Evolutionary conservation across 2,888 invertebrate genomes (phyloP).

Genomic region (Fabriciana adippe): DNA sequence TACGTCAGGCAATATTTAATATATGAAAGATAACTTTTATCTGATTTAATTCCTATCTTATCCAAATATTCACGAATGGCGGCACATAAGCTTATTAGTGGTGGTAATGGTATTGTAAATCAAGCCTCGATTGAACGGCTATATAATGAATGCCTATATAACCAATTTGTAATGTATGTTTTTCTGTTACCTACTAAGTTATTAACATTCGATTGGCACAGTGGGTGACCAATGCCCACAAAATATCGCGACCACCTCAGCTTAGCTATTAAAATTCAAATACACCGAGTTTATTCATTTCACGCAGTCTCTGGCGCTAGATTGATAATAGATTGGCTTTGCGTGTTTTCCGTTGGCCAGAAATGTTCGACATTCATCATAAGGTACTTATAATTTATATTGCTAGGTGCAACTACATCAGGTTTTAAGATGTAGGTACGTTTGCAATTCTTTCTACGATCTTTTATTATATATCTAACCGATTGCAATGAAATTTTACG

Average conservation of each 20-base stretch:
- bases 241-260: constrained; percentile 26
- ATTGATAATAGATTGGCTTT: constrained; percentile 22
- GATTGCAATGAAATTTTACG: no score
- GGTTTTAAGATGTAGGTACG: neutral
- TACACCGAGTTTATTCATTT: constrained; percentile 23
- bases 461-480: no score
- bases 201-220: constrained; percentile 18
- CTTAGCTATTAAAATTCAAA: constrained; percentile 28
- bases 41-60: no score
- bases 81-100: no score
- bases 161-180: neutral
- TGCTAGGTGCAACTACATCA: neutral
- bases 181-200: neutral
- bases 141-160: neutral
- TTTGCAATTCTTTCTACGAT: neutral
- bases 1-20: no score
- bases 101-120: no score
- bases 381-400: neutral
- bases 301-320: constrained; percentile 21
- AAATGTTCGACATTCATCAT: neutral
- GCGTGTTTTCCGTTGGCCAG: constrained; percentile 21
- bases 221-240: constrained; percentile 23
- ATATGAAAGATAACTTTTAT: no score
- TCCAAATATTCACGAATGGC: no score
- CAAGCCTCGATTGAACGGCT: neutral